Conservation (phyloP, 35 echinoderm and acorn worm species). For the Chiridota heheva region DNA sequence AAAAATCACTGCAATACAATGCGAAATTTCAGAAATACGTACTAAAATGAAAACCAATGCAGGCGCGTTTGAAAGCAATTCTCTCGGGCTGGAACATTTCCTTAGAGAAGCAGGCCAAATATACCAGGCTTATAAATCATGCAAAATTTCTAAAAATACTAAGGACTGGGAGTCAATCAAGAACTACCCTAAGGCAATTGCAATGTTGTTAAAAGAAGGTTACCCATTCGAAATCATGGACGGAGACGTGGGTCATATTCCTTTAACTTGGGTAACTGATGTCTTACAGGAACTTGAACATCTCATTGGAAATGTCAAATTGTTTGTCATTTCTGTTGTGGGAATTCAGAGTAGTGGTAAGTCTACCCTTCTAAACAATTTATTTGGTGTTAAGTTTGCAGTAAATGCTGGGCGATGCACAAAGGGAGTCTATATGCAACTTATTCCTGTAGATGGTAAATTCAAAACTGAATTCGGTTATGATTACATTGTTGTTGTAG, state of each 20-base stretch:
- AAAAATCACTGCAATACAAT: background rate
- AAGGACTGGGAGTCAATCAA: background rate
- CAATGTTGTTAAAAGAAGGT: background rate
- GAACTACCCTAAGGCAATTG: background rate
- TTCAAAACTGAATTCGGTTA: background rate
- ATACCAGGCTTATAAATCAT: background rate
- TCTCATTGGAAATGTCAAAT: background rate
- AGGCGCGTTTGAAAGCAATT: background rate
- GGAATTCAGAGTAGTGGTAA: constrained; percentile 37
- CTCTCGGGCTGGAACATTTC: constrained; percentile 10
- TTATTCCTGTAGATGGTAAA: background rate
- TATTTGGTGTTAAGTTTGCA: constrained; percentile 28
- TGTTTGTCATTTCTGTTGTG: constrained; percentile 16
- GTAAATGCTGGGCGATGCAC: constrained; percentile 22
- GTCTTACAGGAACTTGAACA: background rate
- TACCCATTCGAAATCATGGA: constrained; percentile 31
- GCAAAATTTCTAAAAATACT: background rate
- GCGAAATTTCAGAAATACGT: background rate
- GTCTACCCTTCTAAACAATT: constrained; percentile 13
- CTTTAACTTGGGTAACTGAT: constrained; percentile 9
- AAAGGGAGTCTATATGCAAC: constrained; percentile 6
- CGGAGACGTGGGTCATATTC: constrained; percentile 6
- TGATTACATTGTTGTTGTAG: constrained; percentile 31
- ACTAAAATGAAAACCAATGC: background rate
- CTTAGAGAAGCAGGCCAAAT: constrained; percentile 14